A percentile compares a stretch with the other conserved stretches of the same genome.
Conservation (phyloP, 2,113 vertebrate species). For the Campylomormyrus numenius region DNA sequence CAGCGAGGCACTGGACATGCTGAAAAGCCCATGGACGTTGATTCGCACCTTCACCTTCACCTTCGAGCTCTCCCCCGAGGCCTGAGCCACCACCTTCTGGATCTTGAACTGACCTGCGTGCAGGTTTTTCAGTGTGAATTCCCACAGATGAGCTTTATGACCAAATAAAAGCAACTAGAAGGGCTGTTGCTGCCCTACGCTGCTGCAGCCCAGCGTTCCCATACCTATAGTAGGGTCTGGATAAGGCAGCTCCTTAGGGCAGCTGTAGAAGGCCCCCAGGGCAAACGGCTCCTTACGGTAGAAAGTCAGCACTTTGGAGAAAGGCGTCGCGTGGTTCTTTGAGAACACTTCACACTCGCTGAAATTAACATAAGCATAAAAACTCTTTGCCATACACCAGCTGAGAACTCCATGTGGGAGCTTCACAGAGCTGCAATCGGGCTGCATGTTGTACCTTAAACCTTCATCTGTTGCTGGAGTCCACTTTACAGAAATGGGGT, state of each 20-base stretch:
- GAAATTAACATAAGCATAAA: conserved; percentile 31
- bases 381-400: not conserved
- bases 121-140: not conserved
- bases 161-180: not conserved
- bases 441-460: conserved; percentile 64
- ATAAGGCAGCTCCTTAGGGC: conserved; percentile 79
- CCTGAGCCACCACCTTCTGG: conserved; percentile 89
- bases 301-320: conserved; percentile 96
- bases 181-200: not conserved
- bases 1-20: conserved; percentile 81
- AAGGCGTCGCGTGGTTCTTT: conserved; percentile 86
- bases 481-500: conserved; percentile 92
- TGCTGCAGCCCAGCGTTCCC: not conserved
- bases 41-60: conserved; percentile 49
- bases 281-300: conserved; percentile 91
- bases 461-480: conserved; percentile 91
- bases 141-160: not conserved
- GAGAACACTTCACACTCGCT: conserved; percentile 95
- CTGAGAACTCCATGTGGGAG: not conserved
- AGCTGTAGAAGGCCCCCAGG: conserved; percentile 85
- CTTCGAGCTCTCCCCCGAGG: conserved; percentile 85
- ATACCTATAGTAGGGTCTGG: conserved; percentile 89
- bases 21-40: conserved; percentile 89
- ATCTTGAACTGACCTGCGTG: conserved; percentile 80
- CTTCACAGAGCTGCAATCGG: not conserved